These are phyloP conservation scores for Macropus fuliginosus DNA, from an alignment of 2,797 vertebrate genomes.

Conservation along the genomic window DNA sequence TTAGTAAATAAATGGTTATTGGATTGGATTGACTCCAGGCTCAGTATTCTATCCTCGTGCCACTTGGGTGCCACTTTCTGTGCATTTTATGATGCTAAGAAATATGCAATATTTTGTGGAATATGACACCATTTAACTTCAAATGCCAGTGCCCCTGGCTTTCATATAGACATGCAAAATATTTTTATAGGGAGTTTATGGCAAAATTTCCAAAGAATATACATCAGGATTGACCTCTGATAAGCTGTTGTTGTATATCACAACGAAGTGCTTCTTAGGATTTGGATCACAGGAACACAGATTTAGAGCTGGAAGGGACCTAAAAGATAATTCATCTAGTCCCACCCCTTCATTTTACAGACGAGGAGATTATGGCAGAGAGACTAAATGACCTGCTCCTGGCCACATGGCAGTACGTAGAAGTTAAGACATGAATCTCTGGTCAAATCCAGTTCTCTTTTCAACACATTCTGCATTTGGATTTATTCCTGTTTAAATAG, in stretches of 20 bases:
- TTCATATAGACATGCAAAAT: neutral
- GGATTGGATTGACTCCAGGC: neutral
- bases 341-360: neutral
- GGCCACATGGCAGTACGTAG: neutral
- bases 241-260: neutral
- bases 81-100: conserved; percentile 29
- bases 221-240: neutral
- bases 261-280: neutral
- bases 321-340: neutral
- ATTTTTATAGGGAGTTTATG: conserved; percentile 3
- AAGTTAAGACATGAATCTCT: neutral
- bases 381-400: neutral
- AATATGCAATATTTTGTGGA: neutral
- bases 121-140: neutral
- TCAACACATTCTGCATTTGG: neutral
- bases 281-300: neutral
- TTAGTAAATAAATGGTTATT: neutral
- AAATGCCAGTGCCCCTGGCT: neutral
- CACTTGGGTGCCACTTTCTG: neutral
- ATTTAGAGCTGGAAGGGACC: neutral
- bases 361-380: neutral
- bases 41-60: neutral
- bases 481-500: neutral
- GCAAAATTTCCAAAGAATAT: neutral
- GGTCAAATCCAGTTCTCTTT: neutral